Conservation (phyloP, 92 coral and sea anemone species). For the Zoanthus gigantus region DNA sequence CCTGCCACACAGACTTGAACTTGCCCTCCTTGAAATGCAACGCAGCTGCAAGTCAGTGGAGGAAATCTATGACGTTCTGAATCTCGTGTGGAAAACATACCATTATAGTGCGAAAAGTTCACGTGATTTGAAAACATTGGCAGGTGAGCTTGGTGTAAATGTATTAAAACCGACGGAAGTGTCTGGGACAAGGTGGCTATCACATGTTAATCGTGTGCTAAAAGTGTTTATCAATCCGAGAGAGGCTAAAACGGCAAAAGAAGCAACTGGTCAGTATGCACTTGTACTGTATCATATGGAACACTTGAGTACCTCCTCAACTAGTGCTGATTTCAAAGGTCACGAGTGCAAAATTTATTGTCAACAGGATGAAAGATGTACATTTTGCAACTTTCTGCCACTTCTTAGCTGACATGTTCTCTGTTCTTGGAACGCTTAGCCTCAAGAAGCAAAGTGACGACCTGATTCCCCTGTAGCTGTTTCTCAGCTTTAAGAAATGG, state of each 20-base stretch:
- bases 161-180: slow-evolving; percentile 56
- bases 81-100: slow-evolving; percentile 30
- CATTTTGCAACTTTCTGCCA: too few relatives aligned
- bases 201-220: neutral
- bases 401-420: too few relatives aligned
- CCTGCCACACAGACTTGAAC: slow-evolving; percentile 51
- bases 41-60: too few relatives aligned
- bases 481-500: too few relatives aligned
- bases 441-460: too few relatives aligned
- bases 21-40: neutral
- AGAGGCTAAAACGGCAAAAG: neutral
- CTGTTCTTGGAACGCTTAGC: too few relatives aligned
- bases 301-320: slow-evolving; percentile 54
- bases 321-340: slow-evolving; percentile 53
- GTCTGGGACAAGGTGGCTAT: slow-evolving; percentile 54
- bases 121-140: slow-evolving; percentile 33
- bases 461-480: too few relatives aligned
- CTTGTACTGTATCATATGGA: slow-evolving; percentile 55
- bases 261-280: slow-evolving; percentile 48
- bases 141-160: slow-evolving; percentile 47
- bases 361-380: slow-evolving; percentile 16
- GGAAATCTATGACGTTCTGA: slow-evolving; percentile 17
- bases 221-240: slow-evolving; percentile 36
- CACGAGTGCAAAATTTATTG: slow-evolving; percentile 36
- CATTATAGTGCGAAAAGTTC: slow-evolving; percentile 25